A percentile compares a stretch with the other conserved stretches of the same genome.
These are phyloP conservation scores for Oncorhynchus keta DNA, from an alignment of 2,113 vertebrate species.

Conservation along the genomic window DNA sequence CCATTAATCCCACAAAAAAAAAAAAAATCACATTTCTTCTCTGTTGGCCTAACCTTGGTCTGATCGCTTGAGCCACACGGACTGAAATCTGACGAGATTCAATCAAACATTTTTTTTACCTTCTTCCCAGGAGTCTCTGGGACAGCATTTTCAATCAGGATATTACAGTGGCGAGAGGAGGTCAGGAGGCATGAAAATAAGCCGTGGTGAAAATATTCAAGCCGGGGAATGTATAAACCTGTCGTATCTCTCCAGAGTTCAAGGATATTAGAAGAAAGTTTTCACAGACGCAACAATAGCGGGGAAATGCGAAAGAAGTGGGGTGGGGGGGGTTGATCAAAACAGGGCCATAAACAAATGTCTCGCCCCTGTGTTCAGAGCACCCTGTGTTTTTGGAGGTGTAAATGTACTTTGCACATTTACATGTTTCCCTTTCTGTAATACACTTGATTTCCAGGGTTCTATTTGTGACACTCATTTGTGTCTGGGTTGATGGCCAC, in stretches of 20 bases:
- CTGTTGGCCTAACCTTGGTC: not conserved
- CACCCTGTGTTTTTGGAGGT: no score
- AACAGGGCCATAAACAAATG: not conserved
- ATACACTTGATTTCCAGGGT: no score
- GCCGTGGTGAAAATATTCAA: not conserved
- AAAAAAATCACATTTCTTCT: slow-evolving; percentile 14
- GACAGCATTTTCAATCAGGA: slow-evolving; percentile 33
- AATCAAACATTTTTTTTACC: slow-evolving; percentile 28
- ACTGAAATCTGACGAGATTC: slow-evolving; percentile 5
- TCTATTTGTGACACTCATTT: no score
- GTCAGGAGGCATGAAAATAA: not conserved
- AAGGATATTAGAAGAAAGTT: slow-evolving; percentile 18
- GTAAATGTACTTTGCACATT: no score
- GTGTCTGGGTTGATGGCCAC: no score
- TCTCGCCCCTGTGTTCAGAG: not conserved
- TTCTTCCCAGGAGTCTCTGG: not conserved
- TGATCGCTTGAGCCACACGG: slow-evolving; percentile 3
- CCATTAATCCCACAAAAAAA: slow-evolving; percentile 4
- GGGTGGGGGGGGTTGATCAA: not conserved
- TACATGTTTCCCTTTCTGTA: no score
- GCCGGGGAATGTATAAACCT: slow-evolving; percentile 8
- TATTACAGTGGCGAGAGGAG: slow-evolving; percentile 31
- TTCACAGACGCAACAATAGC: slow-evolving; percentile 25
- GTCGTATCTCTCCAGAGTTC: slow-evolving; percentile 20
- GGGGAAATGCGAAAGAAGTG: not conserved